Percentiles rank a stretch among this genome's conserved stretches.
These are phyloP conservation scores for Aethina tumida DNA, from an alignment of 1,140 invertebrate species.

Conservation along the genomic window DNA sequence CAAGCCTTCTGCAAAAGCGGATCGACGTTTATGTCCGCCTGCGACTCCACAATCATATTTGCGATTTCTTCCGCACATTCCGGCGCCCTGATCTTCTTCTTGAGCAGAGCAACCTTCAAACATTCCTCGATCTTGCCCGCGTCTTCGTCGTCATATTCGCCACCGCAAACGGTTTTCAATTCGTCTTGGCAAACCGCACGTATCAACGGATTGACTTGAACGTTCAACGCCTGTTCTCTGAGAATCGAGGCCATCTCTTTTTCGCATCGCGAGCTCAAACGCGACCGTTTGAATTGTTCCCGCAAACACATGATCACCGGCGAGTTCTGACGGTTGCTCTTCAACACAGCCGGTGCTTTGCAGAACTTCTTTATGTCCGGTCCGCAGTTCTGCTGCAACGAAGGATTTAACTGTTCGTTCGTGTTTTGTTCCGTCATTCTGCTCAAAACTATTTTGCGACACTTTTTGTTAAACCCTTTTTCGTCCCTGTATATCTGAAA, in stretches of 20 bases:
- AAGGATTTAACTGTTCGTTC: constrained; percentile 87
- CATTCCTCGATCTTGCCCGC: constrained; percentile 71
- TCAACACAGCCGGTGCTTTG: constrained; percentile 19
- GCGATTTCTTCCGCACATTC: constrained; percentile 74
- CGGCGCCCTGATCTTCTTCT: constrained; percentile 58
- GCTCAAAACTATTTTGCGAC: constrained; percentile 74
- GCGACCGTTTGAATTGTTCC: constrained; percentile 63
- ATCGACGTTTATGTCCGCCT: constrained; percentile 76
- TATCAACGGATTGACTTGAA: constrained; percentile 74
- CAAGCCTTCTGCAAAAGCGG: constrained; percentile 69
- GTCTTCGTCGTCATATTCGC: constrained; percentile 42
- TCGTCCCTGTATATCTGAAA: constrained; percentile 69
- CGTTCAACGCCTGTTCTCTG: constrained; percentile 78
- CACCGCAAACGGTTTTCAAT: constrained; percentile 51
- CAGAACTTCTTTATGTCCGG: constrained; percentile 67
- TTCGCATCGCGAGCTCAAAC: constrained; percentile 65
- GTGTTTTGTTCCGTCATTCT: constrained; percentile 87
- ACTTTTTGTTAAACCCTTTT: constrained; percentile 72
- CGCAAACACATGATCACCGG: constrained; percentile 59
- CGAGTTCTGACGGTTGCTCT: constrained; percentile 40
- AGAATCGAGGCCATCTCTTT: constrained; percentile 71
- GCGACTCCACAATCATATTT: constrained; percentile 65
- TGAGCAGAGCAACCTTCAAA: constrained; percentile 68
- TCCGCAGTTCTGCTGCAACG: constrained; percentile 67
- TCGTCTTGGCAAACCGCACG: constrained; percentile 65